Evolutionary conservation across 1,140 invertebrate species (phyloP).

Genomic region (Teleopsis dalmanni): DNA sequence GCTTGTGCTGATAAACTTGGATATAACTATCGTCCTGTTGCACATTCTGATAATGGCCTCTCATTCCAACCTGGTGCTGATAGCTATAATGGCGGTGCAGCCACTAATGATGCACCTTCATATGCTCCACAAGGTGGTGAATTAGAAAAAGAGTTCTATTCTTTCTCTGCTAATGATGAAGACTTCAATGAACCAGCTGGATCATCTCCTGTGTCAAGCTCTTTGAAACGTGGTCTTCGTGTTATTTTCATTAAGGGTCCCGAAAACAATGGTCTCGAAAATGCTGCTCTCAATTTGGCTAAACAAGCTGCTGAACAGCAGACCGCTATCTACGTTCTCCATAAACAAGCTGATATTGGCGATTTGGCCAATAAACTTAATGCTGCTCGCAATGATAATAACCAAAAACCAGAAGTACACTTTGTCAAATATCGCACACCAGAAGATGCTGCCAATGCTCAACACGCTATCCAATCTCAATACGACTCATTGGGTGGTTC

Average conservation of each 20-base stretch:
- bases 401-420: constrained; percentile 33
- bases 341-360: constrained; percentile 33
- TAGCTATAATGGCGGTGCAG: constrained; percentile 1
- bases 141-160: constrained; percentile 33
- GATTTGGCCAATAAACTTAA: constrained; percentile 34
- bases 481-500: constrained; percentile 34
- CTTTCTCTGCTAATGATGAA: constrained; percentile 28
- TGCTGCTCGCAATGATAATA: constrained; percentile 20
- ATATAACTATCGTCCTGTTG: constrained; percentile 38
- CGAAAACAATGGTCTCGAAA: constrained; percentile 25
- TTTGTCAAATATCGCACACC: constrained; percentile 40
- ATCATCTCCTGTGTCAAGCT: constrained; percentile 18
- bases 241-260: constrained; percentile 37
- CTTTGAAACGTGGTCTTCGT: constrained; percentile 28
- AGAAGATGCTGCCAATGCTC: constrained; percentile 34
- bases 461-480: constrained; percentile 30
- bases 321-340: constrained; percentile 34
- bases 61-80: constrained; percentile 27
- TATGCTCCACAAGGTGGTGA: constrained; percentile 20
- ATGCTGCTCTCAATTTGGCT: constrained; percentile 29
- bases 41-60: constrained; percentile 25
- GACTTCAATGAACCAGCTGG: constrained; percentile 29
- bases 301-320: constrained; percentile 32
- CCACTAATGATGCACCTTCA: constrained; percentile 7
- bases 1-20: constrained; percentile 36